These are phyloP conservation scores for Mobula hypostoma DNA, from an alignment of 2,113 vertebrate genomes.

Conservation along the genomic window DNA sequence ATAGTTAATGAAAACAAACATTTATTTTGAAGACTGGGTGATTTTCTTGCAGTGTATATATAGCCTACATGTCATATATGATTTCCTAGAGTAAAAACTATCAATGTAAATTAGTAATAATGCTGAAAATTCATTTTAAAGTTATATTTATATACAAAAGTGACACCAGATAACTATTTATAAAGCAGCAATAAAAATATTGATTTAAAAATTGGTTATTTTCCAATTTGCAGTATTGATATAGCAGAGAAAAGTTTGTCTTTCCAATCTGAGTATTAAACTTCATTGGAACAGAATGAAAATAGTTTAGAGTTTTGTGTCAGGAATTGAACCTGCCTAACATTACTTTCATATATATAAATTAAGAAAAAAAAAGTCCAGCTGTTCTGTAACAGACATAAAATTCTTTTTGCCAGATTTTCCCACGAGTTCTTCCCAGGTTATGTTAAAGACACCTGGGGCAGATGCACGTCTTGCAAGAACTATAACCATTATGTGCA, in stretches of 20 bases:
- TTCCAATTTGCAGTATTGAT: background rate
- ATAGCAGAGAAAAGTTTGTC: background rate
- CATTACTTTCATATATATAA: background rate
- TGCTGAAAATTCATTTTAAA: background rate
- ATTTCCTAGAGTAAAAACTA: background rate
- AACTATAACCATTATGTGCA: no score
- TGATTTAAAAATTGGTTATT: background rate
- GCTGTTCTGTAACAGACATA: background rate
- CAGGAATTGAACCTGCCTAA: background rate
- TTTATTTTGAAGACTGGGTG: background rate
- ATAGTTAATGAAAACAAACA: background rate
- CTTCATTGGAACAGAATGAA: background rate
- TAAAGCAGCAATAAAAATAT: background rate
- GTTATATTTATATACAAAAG: background rate
- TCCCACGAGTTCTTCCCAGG: background rate
- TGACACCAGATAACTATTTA: background rate
- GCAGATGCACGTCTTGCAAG: no score
- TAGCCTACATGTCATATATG: background rate
- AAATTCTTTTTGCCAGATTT: background rate
- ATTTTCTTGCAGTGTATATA: background rate
- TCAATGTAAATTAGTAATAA: background rate
- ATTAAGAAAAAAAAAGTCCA: background rate
- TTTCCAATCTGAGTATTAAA: background rate
- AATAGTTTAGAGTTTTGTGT: background rate
- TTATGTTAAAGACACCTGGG: background rate